phyloP scores from a whole-genome alignment of 2,888 invertebrate genomes.

The Brachyopa scutellaris region DNA sequence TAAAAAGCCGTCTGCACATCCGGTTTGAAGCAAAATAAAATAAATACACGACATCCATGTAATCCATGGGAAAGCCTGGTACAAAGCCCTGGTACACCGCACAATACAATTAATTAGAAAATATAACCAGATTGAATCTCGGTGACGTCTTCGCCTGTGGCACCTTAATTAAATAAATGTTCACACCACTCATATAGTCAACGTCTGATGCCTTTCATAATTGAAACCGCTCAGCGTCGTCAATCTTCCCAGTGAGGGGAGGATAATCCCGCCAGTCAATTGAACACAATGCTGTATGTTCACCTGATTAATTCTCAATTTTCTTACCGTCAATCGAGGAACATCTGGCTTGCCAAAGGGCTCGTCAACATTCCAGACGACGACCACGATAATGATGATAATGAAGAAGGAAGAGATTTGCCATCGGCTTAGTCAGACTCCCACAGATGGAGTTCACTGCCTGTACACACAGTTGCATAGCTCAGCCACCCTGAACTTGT shows the following conservation, averaged over 20 bases:
- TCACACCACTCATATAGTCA: slow-evolving; percentile 38
- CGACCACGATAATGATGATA: too few relatives aligned
- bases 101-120: slow-evolving; percentile 60
- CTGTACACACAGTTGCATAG: not conserved
- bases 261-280: slow-evolving; percentile 44
- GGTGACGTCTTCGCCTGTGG: slow-evolving; percentile 34
- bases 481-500: slow-evolving; percentile 39
- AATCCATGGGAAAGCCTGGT: slow-evolving; percentile 28
- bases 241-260: not conserved
- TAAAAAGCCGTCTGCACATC: not conserved
- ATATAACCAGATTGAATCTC: slow-evolving; percentile 19
- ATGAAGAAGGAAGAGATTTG: not conserved
- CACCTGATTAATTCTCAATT: slow-evolving; percentile 48
- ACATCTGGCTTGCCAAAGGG: slow-evolving; percentile 11
- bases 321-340: slow-evolving; percentile 15
- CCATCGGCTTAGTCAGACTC: slow-evolving; percentile 1
- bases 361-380: slow-evolving; percentile 43
- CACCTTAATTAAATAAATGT: slow-evolving; percentile 66
- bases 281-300: not conserved
- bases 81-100: not conserved
- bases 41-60: not conserved
- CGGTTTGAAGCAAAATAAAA: not conserved
- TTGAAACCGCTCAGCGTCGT: not conserved
- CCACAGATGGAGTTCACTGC: not conserved
- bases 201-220: slow-evolving; percentile 2